Evolutionary conservation across 2,797 vertebrate species (phyloP).

Genomic region (Staurois parvus): DNA sequence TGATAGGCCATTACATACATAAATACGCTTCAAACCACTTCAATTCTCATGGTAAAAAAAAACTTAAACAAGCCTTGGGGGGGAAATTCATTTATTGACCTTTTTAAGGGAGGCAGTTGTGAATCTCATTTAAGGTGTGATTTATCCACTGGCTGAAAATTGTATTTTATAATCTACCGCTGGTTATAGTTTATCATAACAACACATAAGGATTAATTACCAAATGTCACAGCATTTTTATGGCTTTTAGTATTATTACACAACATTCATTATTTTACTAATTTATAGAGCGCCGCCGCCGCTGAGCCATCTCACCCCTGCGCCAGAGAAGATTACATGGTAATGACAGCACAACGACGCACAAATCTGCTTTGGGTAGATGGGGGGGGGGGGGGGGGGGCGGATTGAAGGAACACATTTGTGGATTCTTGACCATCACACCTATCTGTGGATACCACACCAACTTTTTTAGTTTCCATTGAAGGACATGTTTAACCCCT

Average conservation of each 20-base stretch:
- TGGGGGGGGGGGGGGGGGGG: too few species aligned
- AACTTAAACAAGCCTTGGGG: constrained; percentile 11
- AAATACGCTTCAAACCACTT: constrained; percentile 54
- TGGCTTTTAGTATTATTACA: not conserved
- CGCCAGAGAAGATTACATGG: too few species aligned
- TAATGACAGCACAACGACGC: too few species aligned
- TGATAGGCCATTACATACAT: constrained; percentile 51
- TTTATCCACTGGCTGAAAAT: not conserved
- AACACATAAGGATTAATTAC: constrained; percentile 18
- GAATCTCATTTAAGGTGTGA: constrained; percentile 23
- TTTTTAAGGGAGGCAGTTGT: constrained; percentile 34
- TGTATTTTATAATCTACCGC: not conserved
- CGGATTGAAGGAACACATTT: too few species aligned
- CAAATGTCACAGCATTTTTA: constrained; percentile 1
- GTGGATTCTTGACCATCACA: too few species aligned
- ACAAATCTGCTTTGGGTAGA: too few species aligned
- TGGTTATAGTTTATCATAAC: not conserved
- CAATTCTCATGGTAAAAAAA: constrained; percentile 51
- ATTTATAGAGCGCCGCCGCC: too few species aligned
- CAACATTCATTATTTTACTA: not conserved
- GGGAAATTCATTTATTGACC: constrained; percentile 50
- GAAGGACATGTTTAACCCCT: too few species aligned
- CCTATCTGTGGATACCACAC: too few species aligned
- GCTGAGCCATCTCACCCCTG: too few species aligned
- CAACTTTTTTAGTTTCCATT: too few species aligned